Conservation (phyloP, 37 sponge, comb jelly and placozoan species). For the Crambe crambe region DNA sequence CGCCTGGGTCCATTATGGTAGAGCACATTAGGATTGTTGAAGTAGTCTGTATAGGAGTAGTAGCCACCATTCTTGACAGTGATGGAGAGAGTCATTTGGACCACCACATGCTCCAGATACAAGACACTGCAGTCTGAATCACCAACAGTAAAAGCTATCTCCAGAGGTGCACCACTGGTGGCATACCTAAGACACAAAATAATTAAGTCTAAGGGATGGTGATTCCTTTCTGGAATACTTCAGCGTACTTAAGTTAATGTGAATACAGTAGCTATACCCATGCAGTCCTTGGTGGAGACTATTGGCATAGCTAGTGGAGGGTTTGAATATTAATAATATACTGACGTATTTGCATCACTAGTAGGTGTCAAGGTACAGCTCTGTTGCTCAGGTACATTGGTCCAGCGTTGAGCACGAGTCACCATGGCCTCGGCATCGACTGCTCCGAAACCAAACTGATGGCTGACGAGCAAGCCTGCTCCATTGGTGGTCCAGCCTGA, state of each 20-base stretch:
- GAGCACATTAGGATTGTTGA: slow-evolving; percentile 1
- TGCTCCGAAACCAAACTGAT: slow-evolving; percentile 93
- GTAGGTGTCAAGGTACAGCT: slow-evolving; percentile 7
- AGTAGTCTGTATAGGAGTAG: slow-evolving; percentile 9
- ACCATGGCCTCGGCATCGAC: slow-evolving; percentile 91
- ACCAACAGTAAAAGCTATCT: slow-evolving; percentile 3
- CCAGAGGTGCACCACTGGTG: not conserved
- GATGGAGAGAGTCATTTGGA: slow-evolving; percentile 24
- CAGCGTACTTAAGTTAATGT: too few species aligned
- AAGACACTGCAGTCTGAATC: slow-evolving; percentile 16
- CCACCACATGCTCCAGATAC: slow-evolving; percentile 76
- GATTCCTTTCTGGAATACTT: too few species aligned
- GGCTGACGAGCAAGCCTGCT: slow-evolving; percentile 76
- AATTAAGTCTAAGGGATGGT: not conserved
- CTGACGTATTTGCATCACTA: not conserved
- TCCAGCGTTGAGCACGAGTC: slow-evolving; percentile 89
- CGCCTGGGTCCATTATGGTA: slow-evolving; percentile 27
- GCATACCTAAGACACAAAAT: slow-evolving; percentile 19
- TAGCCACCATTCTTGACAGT: not conserved
- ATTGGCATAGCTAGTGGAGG: too few species aligned
- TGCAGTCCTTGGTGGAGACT: too few species aligned
- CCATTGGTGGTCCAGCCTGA: slow-evolving; percentile 78
- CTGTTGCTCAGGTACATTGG: slow-evolving; percentile 57
- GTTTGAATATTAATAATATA: too few species aligned
- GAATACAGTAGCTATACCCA: too few species aligned